Percentiles rank a stretch among this genome's conserved stretches.
phyloP scores from a whole-genome alignment of 2,888 invertebrate genomes.

The Cantharis nigra region DNA sequence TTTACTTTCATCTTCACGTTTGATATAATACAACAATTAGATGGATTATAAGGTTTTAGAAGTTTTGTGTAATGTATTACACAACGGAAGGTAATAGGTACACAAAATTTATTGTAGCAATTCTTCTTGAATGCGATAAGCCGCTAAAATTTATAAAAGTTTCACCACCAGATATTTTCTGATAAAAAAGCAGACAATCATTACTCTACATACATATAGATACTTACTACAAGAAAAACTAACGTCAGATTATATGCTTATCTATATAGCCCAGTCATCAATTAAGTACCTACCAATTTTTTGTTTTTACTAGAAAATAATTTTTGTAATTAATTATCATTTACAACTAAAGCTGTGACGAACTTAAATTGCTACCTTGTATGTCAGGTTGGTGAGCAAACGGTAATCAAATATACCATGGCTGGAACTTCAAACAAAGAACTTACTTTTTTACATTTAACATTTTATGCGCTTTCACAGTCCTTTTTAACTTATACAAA shows the following conservation, averaged over 20 bases:
- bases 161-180: conserved; percentile 1
- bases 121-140: conserved; percentile 12
- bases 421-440: not conserved
- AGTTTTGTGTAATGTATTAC: not conserved
- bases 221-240: not conserved
- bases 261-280: not conserved
- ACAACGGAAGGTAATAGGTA: not conserved
- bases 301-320: not conserved
- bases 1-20: not conserved
- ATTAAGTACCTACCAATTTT: not conserved
- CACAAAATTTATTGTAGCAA: conserved; percentile 11
- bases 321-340: not conserved
- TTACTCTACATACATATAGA: not conserved
- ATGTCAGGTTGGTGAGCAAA: not conserved
- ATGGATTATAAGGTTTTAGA: conserved; percentile 3
- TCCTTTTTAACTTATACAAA: not conserved
- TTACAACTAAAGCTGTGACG: not conserved
- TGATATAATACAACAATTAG: conserved; percentile 6
- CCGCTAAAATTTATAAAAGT: conserved; percentile 10
- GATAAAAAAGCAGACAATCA: not conserved
- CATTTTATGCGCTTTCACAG: not conserved
- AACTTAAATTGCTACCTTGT: not conserved
- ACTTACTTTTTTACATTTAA: not conserved
- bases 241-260: not conserved
- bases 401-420: not conserved